Base-by-base conservation (phyloP, 2,113 vertebrate genomes). In the Nothoprocta perdicaria region DNA sequence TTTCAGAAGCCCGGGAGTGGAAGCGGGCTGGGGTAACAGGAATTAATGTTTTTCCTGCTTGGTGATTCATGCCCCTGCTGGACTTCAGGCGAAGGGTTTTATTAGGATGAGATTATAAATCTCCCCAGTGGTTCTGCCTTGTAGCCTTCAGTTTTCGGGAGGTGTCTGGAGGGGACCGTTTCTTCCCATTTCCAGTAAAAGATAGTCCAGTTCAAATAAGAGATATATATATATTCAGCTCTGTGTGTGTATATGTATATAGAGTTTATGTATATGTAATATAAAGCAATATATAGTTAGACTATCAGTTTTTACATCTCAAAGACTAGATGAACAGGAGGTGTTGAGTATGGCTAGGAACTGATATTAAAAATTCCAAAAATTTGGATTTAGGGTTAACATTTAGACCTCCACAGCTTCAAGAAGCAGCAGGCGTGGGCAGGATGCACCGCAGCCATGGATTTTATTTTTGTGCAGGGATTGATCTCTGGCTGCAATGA, bases 1-100 rank as follows among this genome's bases (percentile, higher is more conserved):
- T 52, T 91, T 91, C 43, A 57, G 46, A 88, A 80, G 22, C 19
- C 4, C 22, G 24, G 8, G 65, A 23, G 21, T 67, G 41, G 66
- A 57, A 85, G 15, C 35, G 6, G 2, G 5, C 23, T 91, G 84
- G n/a, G 74, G 23, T 22, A 58, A 29, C 9, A 21, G 12, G n/a
- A 27, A 41, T 46, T 50, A 38, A 40, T 40, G 61, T 27, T 2
- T 92, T 76, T 60, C 72, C 41, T 65, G 41, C 24, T 91, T 68
- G 81, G 67, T 95, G 43, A 91, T 55, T 96, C 79, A 91, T 46
- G 12, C 14, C 4, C 9, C 45, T 86, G 83, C 68, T 55, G 57
- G 88, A 82, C 75, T 81, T 60, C 31, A 63, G 50, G 67, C 90
- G 58, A 63, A 75, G 74, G 31, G 58, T 89, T 77, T 16, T 50